phyloP scores from a whole-genome alignment of 2,113 vertebrate species.

The Toxotes chatareus region DNA sequence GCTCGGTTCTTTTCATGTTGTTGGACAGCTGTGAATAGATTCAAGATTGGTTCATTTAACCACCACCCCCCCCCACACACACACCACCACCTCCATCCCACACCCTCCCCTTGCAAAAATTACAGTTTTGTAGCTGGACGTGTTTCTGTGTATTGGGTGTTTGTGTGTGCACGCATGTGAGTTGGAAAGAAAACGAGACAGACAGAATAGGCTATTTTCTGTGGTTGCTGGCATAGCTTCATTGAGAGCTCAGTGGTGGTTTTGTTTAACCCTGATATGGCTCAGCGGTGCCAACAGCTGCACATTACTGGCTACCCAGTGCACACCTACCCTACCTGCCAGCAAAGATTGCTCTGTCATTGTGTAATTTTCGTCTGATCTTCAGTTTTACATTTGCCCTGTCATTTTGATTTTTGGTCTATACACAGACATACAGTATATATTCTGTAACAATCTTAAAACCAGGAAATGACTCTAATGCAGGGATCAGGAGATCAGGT shows the following conservation, averaged over 20 bases:
- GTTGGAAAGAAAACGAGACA: constrained; percentile 34
- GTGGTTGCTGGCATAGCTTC: constrained; percentile 56
- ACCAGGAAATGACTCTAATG: too few species aligned
- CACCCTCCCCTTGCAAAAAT: constrained; percentile 49
- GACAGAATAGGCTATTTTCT: constrained; percentile 63
- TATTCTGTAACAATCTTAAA: too few species aligned
- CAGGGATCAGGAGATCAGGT: too few species aligned
- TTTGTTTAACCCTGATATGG: constrained; percentile 66
- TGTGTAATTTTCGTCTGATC: constrained; percentile 36
- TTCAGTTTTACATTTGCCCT: background rate
- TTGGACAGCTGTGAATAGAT: constrained; percentile 65
- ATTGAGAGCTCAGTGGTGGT: constrained; percentile 63
- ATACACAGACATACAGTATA: too few species aligned
- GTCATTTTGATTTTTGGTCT: background rate
- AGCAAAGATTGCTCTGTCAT: constrained; percentile 40
- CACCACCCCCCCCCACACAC: constrained; percentile 6
- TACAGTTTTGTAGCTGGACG: constrained; percentile 32
- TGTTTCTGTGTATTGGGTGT: constrained; percentile 21
- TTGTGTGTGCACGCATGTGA: constrained; percentile 3
- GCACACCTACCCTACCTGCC: constrained; percentile 45
- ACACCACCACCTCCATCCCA: too few species aligned
- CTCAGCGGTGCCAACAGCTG: constrained; percentile 59
- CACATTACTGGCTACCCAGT: constrained; percentile 50
- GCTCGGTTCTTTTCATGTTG: constrained; percentile 61
- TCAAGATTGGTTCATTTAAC: constrained; percentile 56